phyloP scores from a whole-genome alignment of 2,797 vertebrate genomes.

The Eulemur albifrons region DNA sequence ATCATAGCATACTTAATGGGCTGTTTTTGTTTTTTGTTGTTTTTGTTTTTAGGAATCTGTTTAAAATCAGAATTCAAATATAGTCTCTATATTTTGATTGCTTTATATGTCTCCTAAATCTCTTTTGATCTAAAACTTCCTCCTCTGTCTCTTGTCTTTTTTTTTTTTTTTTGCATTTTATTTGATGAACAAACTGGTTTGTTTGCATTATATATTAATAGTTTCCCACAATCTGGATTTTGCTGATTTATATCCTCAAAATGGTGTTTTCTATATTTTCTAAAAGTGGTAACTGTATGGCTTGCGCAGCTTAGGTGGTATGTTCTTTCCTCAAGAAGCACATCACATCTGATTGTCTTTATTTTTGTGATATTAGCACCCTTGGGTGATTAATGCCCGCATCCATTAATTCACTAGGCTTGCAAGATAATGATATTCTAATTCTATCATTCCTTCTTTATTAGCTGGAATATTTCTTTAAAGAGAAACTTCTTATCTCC shows the following conservation, averaged over 20 bases:
- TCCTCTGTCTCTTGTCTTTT: neutral
- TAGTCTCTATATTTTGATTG: neutral
- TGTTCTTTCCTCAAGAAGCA: neutral
- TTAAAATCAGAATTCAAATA: neutral
- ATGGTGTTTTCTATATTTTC: neutral
- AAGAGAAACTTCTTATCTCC: neutral
- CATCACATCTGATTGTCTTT: neutral
- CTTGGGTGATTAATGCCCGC: neutral
- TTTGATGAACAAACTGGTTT: neutral
- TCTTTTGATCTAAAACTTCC: neutral
- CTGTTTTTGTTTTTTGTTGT: neutral
- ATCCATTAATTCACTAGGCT: neutral
- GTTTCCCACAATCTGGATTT: neutral
- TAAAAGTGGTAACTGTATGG: neutral
- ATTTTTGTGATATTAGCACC: neutral
- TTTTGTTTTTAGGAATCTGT: neutral
- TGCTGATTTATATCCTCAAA: neutral
- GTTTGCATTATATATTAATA: neutral
- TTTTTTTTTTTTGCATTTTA: neutral
- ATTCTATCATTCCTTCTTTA: neutral
- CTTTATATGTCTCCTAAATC: constrained; percentile 31
- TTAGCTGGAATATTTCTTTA: neutral
- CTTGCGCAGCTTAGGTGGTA: neutral
- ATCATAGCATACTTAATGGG: neutral
- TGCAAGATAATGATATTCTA: neutral